Evolutionary conservation across 2,888 invertebrate species (phyloP).

Genomic region (Slavum lentiscoides): DNA sequence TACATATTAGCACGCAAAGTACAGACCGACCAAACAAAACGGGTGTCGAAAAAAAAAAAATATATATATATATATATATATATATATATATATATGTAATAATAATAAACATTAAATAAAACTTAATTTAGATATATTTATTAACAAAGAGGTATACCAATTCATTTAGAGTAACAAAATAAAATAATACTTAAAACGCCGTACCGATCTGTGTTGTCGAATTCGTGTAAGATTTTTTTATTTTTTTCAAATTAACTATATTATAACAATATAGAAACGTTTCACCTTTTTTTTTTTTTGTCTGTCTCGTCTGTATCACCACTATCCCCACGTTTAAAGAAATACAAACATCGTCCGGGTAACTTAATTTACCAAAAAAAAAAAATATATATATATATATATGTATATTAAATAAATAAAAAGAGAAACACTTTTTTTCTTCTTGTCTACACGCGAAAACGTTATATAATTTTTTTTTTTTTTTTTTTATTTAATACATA

Average conservation of each 20-base stretch:
- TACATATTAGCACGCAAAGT: constrained; percentile 37
- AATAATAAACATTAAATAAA: constrained; percentile 37
- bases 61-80: neutral
- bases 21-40: constrained; percentile 37
- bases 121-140: constrained; percentile 38
- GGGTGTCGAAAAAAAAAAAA: constrained; percentile 25
- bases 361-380: constrained; percentile 12
- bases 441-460: neutral
- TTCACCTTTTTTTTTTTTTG: too few species aligned
- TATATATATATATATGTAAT: constrained; percentile 1
- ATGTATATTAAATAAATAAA: too few species aligned
- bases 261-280: too few species aligned
- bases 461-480: neutral
- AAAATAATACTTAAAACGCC: constrained; percentile 41
- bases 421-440: neutral
- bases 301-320: too few species aligned
- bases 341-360: neutral
- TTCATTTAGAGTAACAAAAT: constrained; percentile 30
- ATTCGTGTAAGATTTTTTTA: too few species aligned
- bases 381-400: too few species aligned
- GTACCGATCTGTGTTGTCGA: too few species aligned
- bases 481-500: neutral
- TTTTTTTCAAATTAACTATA: too few species aligned
- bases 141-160: constrained; percentile 51
- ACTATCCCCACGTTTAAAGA: too few species aligned